Conservation (phyloP, 2,797 vertebrate genomes). For the Botia almorhae region DNA sequence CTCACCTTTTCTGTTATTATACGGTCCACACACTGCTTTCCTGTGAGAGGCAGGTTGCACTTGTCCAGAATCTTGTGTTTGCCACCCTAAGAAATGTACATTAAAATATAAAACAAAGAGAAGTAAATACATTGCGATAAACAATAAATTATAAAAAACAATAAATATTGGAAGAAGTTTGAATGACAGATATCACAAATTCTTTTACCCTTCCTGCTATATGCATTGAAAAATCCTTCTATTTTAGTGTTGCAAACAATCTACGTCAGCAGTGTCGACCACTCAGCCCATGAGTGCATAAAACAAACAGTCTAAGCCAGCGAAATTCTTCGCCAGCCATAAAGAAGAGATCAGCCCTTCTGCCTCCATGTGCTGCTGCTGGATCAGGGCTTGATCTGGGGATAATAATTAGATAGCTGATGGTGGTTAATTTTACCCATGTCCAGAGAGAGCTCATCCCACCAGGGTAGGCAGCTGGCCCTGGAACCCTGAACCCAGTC, state of each 20-base stretch:
- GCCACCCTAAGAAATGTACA: constrained; percentile 82
- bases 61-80: constrained; percentile 95
- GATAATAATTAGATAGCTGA: constrained; percentile 43
- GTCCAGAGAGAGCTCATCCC: constrained; percentile 27
- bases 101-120: not conserved
- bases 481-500: constrained; percentile 3
- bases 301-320: constrained; percentile 15
- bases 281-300: constrained; percentile 5
- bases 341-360: not conserved
- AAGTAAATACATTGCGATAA: no score
- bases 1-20: constrained; percentile 98
- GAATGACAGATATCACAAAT: not conserved
- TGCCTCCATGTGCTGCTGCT: constrained; percentile 24
- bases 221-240: not conserved
- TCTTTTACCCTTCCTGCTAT: not conserved
- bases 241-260: not conserved
- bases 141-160: not conserved
- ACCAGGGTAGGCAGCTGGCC: constrained; percentile 39
- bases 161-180: not conserved
- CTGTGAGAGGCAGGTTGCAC: constrained; percentile 91
- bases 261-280: not conserved
- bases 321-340: not conserved
- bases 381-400: constrained; percentile 10
- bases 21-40: constrained; percentile 94
- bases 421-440: constrained; percentile 37